Conservation (phyloP, 2,797 vertebrate genomes). For the Gallinago solitaria region DNA sequence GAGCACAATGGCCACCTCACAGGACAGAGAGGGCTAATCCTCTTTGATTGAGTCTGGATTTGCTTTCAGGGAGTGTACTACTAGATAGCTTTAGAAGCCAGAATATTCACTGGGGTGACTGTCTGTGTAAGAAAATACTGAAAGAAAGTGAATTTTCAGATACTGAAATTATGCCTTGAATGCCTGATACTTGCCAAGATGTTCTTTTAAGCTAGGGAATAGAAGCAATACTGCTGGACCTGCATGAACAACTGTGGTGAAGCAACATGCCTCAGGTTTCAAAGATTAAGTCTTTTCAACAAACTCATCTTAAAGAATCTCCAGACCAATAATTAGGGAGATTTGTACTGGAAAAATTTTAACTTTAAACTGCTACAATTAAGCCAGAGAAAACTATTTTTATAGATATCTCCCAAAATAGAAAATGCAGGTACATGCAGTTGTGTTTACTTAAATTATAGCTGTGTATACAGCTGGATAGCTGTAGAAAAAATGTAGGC, state of each 20-base stretch:
- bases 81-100: background rate
- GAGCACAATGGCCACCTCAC: background rate
- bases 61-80: background rate
- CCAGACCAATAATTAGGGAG: background rate
- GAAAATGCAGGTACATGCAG: background rate
- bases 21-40: background rate
- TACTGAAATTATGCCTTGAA: background rate
- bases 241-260: background rate
- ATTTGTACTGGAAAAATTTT: background rate
- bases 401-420: background rate
- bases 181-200: background rate
- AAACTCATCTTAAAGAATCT: background rate
- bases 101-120: background rate
- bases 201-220: background rate
- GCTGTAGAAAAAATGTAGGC: background rate
- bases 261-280: background rate
- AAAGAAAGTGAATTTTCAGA: background rate
- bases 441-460: background rate
- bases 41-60: conserved; percentile 12
- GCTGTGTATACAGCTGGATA: background rate
- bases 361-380: background rate
- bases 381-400: background rate
- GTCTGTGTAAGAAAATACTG: background rate
- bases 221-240: background rate
- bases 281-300: background rate